Evolutionary conservation across 1,140 invertebrate genomes (phyloP).

Genomic region (Nasonia longicornis): DNA sequence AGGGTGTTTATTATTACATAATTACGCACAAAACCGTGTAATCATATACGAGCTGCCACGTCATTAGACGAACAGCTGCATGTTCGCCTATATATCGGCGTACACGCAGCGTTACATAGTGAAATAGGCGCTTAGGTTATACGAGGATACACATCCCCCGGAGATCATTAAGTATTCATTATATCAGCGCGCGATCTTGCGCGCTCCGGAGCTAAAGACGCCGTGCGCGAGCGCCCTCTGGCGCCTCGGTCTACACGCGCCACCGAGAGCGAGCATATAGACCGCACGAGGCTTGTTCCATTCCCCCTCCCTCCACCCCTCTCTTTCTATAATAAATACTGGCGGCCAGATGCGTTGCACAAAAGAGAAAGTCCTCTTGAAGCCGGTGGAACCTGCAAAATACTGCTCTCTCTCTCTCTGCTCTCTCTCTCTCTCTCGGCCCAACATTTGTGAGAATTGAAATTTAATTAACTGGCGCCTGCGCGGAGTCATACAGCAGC

Average conservation of each 20-base stretch:
- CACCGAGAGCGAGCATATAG: too few species aligned
- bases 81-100: background rate
- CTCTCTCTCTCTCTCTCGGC: background rate
- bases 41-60: background rate
- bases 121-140: background rate
- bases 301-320: background rate
- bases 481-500: background rate
- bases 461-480: slow-evolving; percentile 53
- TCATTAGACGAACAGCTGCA: slow-evolving; percentile 21
- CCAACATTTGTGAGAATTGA: slow-evolving; percentile 48
- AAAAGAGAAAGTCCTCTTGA: background rate
- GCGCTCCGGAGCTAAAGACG: background rate
- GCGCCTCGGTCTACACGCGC: too few species aligned
- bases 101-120: background rate
- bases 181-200: background rate
- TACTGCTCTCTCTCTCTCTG: background rate
- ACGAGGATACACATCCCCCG: background rate
- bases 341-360: background rate
- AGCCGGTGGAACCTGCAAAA: background rate
- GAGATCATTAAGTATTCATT: slow-evolving; percentile 35
- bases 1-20: slow-evolving; percentile 32
- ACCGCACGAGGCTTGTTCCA: too few species aligned
- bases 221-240: background rate
- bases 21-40: slow-evolving; percentile 10
- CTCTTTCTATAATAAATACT: background rate